Evolutionary conservation across 1,140 invertebrate species (phyloP).

Genomic region (Pseudachorutes palmiensis): DNA sequence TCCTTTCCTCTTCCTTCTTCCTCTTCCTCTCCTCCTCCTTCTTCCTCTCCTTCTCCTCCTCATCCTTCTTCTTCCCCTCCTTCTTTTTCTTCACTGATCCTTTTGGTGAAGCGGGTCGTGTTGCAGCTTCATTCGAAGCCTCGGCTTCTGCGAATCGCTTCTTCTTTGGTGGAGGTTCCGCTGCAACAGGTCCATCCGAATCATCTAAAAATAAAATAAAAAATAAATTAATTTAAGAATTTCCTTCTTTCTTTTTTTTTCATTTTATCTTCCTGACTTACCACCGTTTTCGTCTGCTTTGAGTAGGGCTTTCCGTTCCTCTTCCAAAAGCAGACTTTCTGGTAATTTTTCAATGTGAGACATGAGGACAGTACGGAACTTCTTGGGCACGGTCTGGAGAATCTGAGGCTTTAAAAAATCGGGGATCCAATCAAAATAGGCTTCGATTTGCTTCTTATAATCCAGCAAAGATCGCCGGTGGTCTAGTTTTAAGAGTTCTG

Average conservation of each 20-base stretch:
- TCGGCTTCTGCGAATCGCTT: too few species aligned
- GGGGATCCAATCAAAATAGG: conserved; percentile 13
- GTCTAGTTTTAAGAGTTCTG: conserved; percentile 17
- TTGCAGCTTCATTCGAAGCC: too few species aligned
- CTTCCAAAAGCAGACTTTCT: not conserved
- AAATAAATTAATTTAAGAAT: not conserved
- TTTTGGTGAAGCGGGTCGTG: too few species aligned
- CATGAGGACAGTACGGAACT: not conserved
- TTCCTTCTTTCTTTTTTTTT: not conserved
- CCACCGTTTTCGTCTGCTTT: not conserved
- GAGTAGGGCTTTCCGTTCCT: not conserved
- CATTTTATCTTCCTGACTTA: not conserved
- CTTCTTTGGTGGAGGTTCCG: not conserved
- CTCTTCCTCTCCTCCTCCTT: too few species aligned
- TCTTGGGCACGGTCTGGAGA: conserved; percentile 17
- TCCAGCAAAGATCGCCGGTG: not conserved
- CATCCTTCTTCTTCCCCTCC: too few species aligned
- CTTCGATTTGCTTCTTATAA: conserved; percentile 16
- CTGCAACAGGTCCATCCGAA: not conserved
- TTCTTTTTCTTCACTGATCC: too few species aligned
- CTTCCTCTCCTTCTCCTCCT: too few species aligned
- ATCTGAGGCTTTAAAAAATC: conserved; percentile 14
- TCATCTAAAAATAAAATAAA: not conserved
- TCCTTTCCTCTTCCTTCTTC: too few species aligned
- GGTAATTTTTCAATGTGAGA: not conserved